Evolutionary conservation across 2,888 invertebrate genomes (phyloP).

Genomic region (Eumacrocentrus americanus): DNA sequence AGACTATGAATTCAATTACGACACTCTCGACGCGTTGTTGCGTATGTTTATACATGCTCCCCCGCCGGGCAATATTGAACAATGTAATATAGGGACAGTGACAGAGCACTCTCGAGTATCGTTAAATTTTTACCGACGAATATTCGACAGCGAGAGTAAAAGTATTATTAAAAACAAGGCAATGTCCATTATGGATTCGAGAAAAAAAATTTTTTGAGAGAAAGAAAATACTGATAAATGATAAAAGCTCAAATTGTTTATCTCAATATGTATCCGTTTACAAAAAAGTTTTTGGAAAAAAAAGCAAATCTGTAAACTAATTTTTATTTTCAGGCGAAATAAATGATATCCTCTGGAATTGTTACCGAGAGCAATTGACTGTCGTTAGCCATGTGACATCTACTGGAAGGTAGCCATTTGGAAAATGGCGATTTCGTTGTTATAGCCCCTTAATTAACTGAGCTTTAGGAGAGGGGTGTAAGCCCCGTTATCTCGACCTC

Average conservation of each 20-base stretch:
- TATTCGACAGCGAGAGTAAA: too few relatives aligned
- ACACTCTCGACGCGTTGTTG: slow-evolving; percentile 28
- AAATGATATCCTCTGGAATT: slow-evolving; percentile 16
- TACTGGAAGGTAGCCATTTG: slow-evolving; percentile 39
- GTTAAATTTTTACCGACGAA: too few relatives aligned
- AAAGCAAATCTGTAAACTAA: too few relatives aligned
- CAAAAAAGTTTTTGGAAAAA: too few relatives aligned
- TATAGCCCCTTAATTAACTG: slow-evolving; percentile 54
- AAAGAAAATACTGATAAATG: too few relatives aligned
- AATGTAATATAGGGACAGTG: slow-evolving; percentile 14
- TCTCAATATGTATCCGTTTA: too few relatives aligned
- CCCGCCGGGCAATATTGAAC: slow-evolving; percentile 36
- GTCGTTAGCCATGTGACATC: slow-evolving; percentile 19
- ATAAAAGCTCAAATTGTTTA: too few relatives aligned
- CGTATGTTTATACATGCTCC: slow-evolving; percentile 27
- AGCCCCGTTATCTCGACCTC: slow-evolving; percentile 54
- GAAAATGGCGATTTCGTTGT: slow-evolving; percentile 45
- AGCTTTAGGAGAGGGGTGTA: slow-evolving; percentile 44
- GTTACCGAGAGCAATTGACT: slow-evolving; percentile 28
- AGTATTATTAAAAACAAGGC: too few relatives aligned
- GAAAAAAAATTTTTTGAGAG: too few relatives aligned
- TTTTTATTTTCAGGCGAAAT: too few relatives aligned
- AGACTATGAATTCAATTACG: slow-evolving; percentile 35
- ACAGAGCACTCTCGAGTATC: too few relatives aligned
- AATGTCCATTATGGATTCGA: too few relatives aligned